Conservation (phyloP, 2,113 vertebrate genomes). For the Sarotherodon lohbergeri region DNA sequence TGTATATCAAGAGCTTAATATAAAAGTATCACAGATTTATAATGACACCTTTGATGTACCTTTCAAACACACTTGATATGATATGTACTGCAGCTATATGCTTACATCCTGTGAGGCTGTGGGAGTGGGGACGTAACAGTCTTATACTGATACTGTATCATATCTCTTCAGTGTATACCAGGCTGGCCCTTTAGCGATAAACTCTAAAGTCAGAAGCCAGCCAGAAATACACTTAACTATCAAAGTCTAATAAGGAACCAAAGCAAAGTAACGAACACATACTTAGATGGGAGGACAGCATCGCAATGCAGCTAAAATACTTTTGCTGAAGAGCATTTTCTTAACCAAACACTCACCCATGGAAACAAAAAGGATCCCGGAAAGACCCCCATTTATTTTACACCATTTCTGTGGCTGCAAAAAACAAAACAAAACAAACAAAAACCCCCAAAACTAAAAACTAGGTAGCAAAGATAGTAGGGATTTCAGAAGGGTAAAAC, state of each 20-base stretch:
- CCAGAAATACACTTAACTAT: neutral
- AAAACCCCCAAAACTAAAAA: fast-evolving
- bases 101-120: too few species aligned
- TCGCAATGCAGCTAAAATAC: neutral
- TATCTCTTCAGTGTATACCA: neutral
- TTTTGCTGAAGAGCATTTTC: neutral
- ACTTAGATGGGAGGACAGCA: neutral
- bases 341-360: neutral
- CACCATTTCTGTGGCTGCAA: neutral
- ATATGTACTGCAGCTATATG: neutral
- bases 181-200: neutral
- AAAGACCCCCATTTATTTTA: neutral
- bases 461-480: neutral
- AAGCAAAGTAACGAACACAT: neutral
- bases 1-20: neutral
- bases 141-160: neutral
- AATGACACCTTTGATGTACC: neutral
- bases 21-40: neutral
- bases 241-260: neutral
- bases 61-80: neutral
- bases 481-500: neutral
- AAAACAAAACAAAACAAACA: neutral
- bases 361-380: neutral
- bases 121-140: neutral
- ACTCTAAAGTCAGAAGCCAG: neutral